Evolutionary conservation across 2,113 vertebrate species (phyloP).

Genomic region (Castor canadensis): DNA sequence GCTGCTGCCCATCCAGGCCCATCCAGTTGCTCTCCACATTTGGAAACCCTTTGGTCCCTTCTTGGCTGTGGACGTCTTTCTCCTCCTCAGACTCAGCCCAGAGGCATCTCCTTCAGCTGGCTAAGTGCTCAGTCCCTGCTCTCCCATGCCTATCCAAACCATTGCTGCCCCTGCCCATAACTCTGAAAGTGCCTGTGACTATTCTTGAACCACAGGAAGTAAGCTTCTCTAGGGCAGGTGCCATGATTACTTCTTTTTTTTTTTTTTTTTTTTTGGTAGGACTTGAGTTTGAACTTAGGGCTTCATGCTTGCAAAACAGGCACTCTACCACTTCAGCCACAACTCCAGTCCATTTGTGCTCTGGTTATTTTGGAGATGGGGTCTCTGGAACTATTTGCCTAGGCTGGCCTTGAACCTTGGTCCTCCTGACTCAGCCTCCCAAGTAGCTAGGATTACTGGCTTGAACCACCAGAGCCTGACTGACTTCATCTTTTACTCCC

Average conservation of each 20-base stretch:
- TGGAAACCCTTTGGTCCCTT: neutral
- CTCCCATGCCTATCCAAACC: accelerated
- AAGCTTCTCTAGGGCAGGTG: neutral
- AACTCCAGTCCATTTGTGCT: too few species aligned
- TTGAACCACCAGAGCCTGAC: too few species aligned
- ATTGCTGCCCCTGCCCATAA: accelerated
- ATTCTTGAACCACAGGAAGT: neutral
- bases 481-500: neutral
- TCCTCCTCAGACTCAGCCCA: neutral
- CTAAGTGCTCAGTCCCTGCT: neutral
- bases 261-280: neutral
- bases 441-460: too few species aligned
- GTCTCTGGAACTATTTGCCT: too few species aligned
- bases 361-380: too few species aligned
- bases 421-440: too few species aligned
- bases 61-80: neutral
- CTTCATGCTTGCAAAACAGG: too few species aligned
- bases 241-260: neutral
- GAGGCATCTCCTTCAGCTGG: neutral
- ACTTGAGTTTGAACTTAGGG: too few species aligned
- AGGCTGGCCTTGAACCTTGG: too few species aligned
- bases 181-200: too few species aligned
- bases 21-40: neutral
- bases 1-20: too few species aligned
- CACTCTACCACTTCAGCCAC: too few species aligned